Conservation (phyloP, 2,888 invertebrate species). For the Melitaea athalia region DNA sequence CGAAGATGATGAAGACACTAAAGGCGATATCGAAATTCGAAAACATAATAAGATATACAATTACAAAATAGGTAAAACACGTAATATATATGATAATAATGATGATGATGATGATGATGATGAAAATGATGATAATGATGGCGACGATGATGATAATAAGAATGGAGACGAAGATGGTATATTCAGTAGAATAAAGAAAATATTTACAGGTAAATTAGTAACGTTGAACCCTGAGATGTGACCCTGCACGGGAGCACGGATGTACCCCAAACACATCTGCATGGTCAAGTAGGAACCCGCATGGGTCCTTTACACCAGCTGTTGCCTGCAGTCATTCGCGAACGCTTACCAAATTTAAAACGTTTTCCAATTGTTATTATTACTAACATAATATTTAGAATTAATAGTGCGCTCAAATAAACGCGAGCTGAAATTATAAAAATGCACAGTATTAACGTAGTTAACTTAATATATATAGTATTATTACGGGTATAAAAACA, state of each 20-base stretch:
- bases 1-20: slow-evolving; percentile 55
- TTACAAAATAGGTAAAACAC: slow-evolving; percentile 40
- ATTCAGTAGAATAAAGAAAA: slow-evolving; percentile 78
- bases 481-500: slow-evolving; percentile 84
- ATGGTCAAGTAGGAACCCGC: slow-evolving; percentile 74
- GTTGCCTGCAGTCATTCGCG: slow-evolving; percentile 86
- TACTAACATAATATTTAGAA: slow-evolving; percentile 79
- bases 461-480: slow-evolving; percentile 68
- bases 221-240: slow-evolving; percentile 64
- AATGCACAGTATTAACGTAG: slow-evolving; percentile 77
- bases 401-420: slow-evolving; percentile 71
- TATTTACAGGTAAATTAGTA: slow-evolving; percentile 79
- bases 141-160: slow-evolving; percentile 68
- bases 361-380: slow-evolving; percentile 73
- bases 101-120: slow-evolving; percentile 60
- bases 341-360: slow-evolving; percentile 76
- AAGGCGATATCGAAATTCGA: slow-evolving; percentile 51
- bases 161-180: slow-evolving; percentile 77
- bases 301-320: slow-evolving; percentile 79
- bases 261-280: slow-evolving; percentile 71
- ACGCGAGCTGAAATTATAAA: slow-evolving; percentile 61
- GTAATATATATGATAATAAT: slow-evolving; percentile 63
- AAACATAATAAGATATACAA: slow-evolving; percentile 46
- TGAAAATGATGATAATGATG: slow-evolving; percentile 75
- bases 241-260: slow-evolving; percentile 69